Base-by-base conservation (phyloP, 1,140 invertebrate species). In the Anastatus disparis region DNA sequence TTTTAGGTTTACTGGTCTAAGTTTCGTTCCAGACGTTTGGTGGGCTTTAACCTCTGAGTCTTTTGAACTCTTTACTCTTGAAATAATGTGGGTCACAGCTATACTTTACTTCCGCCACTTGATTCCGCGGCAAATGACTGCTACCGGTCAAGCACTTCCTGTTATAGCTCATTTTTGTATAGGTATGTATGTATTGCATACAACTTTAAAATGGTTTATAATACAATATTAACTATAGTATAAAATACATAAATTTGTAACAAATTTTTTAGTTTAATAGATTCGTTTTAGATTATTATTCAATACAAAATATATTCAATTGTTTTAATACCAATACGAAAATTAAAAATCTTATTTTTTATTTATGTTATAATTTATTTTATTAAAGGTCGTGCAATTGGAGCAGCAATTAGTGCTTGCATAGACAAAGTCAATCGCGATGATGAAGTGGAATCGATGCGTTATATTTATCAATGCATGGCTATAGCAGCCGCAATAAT, bases 121-220 rank as follows among this genome's bases (percentile, higher is more conserved):
- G 2, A 90, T 94, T 70, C 94, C 94, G 3, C 85, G 91, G 48
- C 92, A 93, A 77, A 89, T 94, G 71, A 93, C 93, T 0, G 91
- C 92, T 27, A 94, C 93, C 20, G 93, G 93, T 31, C 94, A 96
- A 84, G 93, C 93, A 17, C 78, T 95, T 63, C 91, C 93, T 6
- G 92, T 94, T 27, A 89, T 94, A 70, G 89, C 93, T 38, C 93
- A 94, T 82, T 94, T 94, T 80, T 93, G 93, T 77, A 87, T 95
- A 72, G 93, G 93, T 90, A 84, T 76, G 78, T 74, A 9, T 63
- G 3, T 3, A 3, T 4, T 20, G 22, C 42, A n/a, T n/a, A 38
- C 6, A 7, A 38, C 6, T 9, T 48, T 48, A 20, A 48, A 48
- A 48, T 48, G 13, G 13, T 6, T 9, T 6, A 48, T 48, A 6